Conservation (phyloP, 2,113 vertebrate genomes). For the Cephalopterus ornatus region DNA sequence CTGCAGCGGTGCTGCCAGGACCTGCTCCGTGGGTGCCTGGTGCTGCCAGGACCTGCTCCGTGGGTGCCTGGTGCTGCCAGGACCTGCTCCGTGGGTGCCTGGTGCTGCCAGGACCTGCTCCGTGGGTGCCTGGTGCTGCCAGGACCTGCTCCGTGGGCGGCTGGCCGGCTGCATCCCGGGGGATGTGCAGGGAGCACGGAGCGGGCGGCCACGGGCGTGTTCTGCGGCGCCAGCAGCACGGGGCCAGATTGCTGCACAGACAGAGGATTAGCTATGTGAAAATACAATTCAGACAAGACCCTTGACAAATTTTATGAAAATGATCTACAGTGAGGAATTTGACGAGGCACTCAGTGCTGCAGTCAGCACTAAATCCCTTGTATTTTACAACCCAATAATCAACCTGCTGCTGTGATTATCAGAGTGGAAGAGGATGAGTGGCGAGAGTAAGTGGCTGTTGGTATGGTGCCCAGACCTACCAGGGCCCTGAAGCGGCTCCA, state of each 20-base stretch:
- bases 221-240: not conserved
- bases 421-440: constrained; percentile 57
- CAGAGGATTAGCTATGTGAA: constrained; percentile 43
- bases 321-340: constrained; percentile 36
- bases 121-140: too few species aligned
- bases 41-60: too few species aligned
- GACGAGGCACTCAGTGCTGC: constrained; percentile 43
- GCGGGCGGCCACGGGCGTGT: not conserved
- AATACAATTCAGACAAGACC: constrained; percentile 47
- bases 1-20: not conserved
- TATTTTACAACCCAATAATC: constrained; percentile 64
- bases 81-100: too few species aligned
- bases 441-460: constrained; percentile 39
- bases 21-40: not conserved
- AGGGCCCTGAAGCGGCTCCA: constrained; percentile 29
- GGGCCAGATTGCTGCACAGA: not conserved
- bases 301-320: constrained; percentile 61
- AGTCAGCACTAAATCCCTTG: constrained; percentile 61
- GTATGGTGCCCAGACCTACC: constrained; percentile 49
- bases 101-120: too few species aligned
- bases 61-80: too few species aligned
- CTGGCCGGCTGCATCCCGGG: too few species aligned
- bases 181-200: not conserved
- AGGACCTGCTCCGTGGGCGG: too few species aligned
- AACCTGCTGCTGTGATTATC: constrained; percentile 65